phyloP scores from a whole-genome alignment of 2,888 invertebrate species.

The Eupithecia inturbata region DNA sequence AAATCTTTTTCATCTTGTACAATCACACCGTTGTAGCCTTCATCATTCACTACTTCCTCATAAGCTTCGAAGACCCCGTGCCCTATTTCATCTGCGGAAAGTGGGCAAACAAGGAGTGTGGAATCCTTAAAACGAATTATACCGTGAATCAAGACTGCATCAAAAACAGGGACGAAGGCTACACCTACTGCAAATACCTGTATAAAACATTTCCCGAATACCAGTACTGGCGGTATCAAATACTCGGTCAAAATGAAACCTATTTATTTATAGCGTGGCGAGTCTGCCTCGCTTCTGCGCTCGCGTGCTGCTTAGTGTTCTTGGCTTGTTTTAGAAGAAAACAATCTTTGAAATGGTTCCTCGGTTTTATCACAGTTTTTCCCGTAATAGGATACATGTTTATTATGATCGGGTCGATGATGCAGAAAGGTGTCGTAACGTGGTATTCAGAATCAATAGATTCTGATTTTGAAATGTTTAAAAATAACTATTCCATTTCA shows the following conservation, averaged over 20 bases:
- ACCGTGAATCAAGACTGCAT: constrained; percentile 69
- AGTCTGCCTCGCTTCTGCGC: constrained; percentile 63
- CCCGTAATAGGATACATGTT: constrained; percentile 57
- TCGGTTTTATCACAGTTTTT: constrained; percentile 52
- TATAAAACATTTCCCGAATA: constrained; percentile 67
- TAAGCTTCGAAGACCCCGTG: constrained; percentile 70
- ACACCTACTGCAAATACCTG: constrained; percentile 57
- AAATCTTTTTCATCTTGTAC: constrained; percentile 55
- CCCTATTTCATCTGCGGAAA: constrained; percentile 68
- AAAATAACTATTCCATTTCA: constrained; percentile 47
- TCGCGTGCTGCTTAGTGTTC: constrained; percentile 54
- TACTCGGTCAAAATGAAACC: constrained; percentile 43
- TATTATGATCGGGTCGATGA: constrained; percentile 67
- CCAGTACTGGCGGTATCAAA: constrained; percentile 66
- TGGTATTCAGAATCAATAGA: constrained; percentile 65
- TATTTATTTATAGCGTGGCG: constrained; percentile 63
- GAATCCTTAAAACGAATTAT: constrained; percentile 61
- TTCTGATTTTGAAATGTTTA: constrained; percentile 56
- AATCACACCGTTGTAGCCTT: constrained; percentile 63
- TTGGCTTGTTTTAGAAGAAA: constrained; percentile 62
- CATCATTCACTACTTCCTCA: constrained; percentile 68
- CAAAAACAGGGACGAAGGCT: constrained; percentile 42
- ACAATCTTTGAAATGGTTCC: constrained; percentile 55
- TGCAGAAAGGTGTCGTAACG: constrained; percentile 69
- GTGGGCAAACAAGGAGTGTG: constrained; percentile 61